Evolutionary conservation across 2,113 vertebrate species (phyloP).

Genomic region (Sitta europaea): DNA sequence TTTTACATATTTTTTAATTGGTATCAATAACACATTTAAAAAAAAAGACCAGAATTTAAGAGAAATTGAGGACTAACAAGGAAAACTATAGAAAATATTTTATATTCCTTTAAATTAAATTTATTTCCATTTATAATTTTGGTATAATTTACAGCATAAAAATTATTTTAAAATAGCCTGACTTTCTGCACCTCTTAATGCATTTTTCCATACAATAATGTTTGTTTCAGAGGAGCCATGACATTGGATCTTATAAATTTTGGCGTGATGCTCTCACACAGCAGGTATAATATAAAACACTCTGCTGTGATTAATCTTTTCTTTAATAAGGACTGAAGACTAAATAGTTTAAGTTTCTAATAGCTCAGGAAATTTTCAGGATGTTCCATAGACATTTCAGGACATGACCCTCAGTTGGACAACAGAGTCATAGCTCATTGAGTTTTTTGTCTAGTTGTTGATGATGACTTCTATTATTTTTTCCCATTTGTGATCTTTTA

Average conservation of each 20-base stretch:
- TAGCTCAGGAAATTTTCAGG: conserved; percentile 8
- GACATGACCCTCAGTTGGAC: neutral
- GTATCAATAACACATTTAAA: neutral
- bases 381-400: conserved; percentile 2
- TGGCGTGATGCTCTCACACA: neutral
- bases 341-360: conserved; percentile 5
- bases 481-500: neutral
- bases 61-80: neutral
- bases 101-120: neutral
- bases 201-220: neutral
- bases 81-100: neutral
- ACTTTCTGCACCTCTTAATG: neutral
- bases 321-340: neutral
- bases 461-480: conserved; percentile 6
- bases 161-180: neutral
- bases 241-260: neutral
- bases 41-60: neutral
- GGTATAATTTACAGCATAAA: neutral
- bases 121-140: neutral
- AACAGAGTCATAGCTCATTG: neutral
- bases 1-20: neutral
- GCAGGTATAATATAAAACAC: neutral
- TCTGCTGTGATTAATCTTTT: neutral
- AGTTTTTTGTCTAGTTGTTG: neutral
- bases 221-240: neutral